Percentiles rank a stretch among this genome's conserved stretches.
Conservation (phyloP, 2,888 invertebrate genomes). For the Vesta saturnalis region DNA sequence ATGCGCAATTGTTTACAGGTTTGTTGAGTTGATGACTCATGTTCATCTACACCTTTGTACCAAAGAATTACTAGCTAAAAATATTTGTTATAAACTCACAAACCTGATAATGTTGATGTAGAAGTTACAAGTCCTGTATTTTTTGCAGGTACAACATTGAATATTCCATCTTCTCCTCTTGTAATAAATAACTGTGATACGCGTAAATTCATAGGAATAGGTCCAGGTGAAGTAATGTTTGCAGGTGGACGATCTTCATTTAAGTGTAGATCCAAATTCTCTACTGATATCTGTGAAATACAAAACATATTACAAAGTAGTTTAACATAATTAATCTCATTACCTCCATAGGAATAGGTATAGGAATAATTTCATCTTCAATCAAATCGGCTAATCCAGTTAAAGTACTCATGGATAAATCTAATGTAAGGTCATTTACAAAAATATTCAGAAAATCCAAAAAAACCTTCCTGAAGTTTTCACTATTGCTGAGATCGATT, state of each 20-base stretch:
- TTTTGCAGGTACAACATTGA: conserved; percentile 72
- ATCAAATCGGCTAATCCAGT: conserved; percentile 83
- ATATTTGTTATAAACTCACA: neutral
- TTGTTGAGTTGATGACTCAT: conserved; percentile 52
- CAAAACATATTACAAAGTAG: conserved; percentile 1
- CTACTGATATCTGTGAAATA: conserved; percentile 71
- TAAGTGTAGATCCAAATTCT: conserved; percentile 79
- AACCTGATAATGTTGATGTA: conserved; percentile 42
- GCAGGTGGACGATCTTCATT: conserved; percentile 86
- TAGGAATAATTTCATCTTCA: conserved; percentile 86
- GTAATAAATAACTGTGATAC: conserved; percentile 76
- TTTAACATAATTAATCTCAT: conserved; percentile 34
- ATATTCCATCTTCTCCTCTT: conserved; percentile 78
- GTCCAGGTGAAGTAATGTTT: conserved; percentile 83
- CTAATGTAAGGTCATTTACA: conserved; percentile 72
- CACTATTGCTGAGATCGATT: conserved; percentile 62
- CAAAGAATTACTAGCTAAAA: neutral
- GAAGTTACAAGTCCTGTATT: conserved; percentile 28
- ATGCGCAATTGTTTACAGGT: conserved; percentile 65
- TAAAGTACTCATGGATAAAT: conserved; percentile 83
- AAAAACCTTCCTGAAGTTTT: conserved; percentile 61
- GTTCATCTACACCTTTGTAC: conserved; percentile 22
- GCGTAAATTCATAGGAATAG: conserved; percentile 80
- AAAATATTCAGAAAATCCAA: conserved; percentile 70
- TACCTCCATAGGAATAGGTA: conserved; percentile 86